Percentiles rank a stretch among this genome's conserved stretches.
Conservation (phyloP, 2,113 vertebrate genomes). For the Entomyzon cyanotis region DNA sequence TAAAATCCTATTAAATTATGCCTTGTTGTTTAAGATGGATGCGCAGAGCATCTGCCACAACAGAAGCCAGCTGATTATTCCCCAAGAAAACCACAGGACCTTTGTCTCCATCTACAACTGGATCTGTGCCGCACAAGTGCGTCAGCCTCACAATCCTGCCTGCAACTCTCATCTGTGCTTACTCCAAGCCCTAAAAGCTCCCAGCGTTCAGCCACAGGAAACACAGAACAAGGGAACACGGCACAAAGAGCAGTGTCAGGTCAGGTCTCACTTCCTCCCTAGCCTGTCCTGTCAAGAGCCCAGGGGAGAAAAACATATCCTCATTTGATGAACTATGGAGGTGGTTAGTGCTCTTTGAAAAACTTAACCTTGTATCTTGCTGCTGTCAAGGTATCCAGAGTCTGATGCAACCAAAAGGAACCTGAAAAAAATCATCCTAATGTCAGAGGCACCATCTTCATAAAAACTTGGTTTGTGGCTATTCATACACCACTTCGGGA, state of each 20-base stretch:
- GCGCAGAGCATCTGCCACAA: conserved; percentile 39
- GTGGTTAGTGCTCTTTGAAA: background rate
- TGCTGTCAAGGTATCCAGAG: background rate
- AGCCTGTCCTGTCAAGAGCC: background rate
- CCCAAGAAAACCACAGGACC: conserved; percentile 50
- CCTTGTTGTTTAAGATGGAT: conserved; percentile 21
- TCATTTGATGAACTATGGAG: background rate
- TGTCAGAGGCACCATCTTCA: background rate
- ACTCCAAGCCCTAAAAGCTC: background rate
- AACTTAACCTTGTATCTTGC: background rate
- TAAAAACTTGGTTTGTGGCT: background rate
- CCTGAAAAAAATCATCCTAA: background rate
- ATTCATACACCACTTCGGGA: background rate
- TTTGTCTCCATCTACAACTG: conserved; percentile 41
- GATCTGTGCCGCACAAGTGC: conserved; percentile 29
- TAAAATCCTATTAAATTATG: conserved; percentile 41
- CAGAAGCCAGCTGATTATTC: conserved; percentile 29
- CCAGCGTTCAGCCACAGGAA: fast-evolving
- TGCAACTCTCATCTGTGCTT: background rate
- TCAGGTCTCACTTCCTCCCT: background rate
- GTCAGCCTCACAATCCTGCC: conserved; percentile 22
- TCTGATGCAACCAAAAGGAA: background rate
- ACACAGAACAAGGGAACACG: background rate
- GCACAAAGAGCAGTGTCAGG: background rate
- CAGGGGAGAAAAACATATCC: background rate